Evolutionary conservation across 2,113 vertebrate genomes (phyloP).

Genomic region (Parus major): DNA sequence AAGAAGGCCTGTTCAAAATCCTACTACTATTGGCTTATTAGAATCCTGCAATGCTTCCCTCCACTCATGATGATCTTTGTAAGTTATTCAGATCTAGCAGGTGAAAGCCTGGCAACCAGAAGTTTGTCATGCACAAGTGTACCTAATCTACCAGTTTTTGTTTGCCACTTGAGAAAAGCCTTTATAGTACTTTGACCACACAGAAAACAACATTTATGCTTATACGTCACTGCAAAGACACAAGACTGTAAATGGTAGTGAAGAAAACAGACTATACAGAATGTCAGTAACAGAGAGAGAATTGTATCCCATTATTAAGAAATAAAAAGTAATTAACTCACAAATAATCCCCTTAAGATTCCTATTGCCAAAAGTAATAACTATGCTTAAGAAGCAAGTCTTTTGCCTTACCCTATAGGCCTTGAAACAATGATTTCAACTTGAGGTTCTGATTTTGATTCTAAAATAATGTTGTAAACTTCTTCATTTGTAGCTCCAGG

Average conservation of each 20-base stretch:
- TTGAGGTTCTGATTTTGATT: slow-evolving; percentile 98
- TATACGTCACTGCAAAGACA: background rate
- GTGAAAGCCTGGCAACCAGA: background rate
- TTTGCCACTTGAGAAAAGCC: background rate
- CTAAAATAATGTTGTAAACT: slow-evolving; percentile 99
- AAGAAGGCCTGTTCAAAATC: background rate
- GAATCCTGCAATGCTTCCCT: background rate
- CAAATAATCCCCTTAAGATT: slow-evolving; percentile 38
- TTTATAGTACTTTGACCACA: background rate
- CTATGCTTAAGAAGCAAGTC: slow-evolving; percentile 61
- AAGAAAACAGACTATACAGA: background rate
- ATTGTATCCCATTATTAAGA: background rate
- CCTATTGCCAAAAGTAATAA: slow-evolving; percentile 46
- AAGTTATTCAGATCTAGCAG: background rate
- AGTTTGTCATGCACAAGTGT: background rate
- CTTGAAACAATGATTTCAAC: slow-evolving; percentile 99
- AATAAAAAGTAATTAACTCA: background rate
- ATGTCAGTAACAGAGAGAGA: background rate
- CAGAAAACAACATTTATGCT: background rate
- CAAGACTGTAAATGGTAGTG: background rate
- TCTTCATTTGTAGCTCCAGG: slow-evolving; percentile 99
- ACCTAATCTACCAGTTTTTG: background rate
- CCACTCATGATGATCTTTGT: background rate
- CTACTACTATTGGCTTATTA: background rate
- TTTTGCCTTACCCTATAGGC: slow-evolving; percentile 93